A percentile compares a stretch with the other conserved stretches of the same genome.
These are phyloP conservation scores for Noctuana brunneofusca DNA, from an alignment of 2,888 invertebrate species.

Conservation along the genomic window DNA sequence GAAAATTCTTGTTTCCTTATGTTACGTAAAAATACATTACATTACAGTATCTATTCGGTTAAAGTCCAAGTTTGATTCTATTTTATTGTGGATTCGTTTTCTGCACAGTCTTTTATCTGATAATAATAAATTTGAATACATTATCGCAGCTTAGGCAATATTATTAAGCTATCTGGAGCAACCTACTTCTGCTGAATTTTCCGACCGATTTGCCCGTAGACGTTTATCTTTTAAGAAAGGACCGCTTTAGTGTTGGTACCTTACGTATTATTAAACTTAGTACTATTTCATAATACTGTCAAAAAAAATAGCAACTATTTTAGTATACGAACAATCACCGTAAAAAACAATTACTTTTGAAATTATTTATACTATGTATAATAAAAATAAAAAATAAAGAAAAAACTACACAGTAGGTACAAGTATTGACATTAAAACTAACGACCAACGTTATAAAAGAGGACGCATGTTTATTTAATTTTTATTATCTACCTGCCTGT, in stretches of 20 bases:
- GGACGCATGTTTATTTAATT: too few relatives aligned
- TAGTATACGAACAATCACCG: too few relatives aligned
- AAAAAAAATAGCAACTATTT: too few relatives aligned
- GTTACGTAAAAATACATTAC: not conserved
- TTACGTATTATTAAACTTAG: not conserved
- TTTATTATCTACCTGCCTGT: too few relatives aligned
- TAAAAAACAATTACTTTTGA: not conserved
- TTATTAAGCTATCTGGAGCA: slow-evolving; percentile 21
- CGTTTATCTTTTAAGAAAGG: slow-evolving; percentile 6
- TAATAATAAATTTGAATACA: slow-evolving; percentile 28
- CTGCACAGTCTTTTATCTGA: slow-evolving; percentile 16
- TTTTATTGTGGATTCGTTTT: slow-evolving; percentile 7
- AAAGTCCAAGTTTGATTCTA: too few relatives aligned
- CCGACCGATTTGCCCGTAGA: slow-evolving; percentile 8
- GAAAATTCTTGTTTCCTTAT: too few relatives aligned
- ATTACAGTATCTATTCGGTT: too few relatives aligned
- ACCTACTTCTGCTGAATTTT: slow-evolving; percentile 13
- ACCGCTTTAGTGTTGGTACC: not conserved
- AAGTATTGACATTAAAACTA: slow-evolving; percentile 14
- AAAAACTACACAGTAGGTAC: too few relatives aligned
- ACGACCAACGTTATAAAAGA: slow-evolving; percentile 19
- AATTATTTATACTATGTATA: not conserved
- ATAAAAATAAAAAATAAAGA: not conserved
- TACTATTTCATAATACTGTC: not conserved
- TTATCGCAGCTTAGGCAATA: slow-evolving; percentile 19